Evolutionary conservation across 2,888 invertebrate species (phyloP), one percentile per base, ranked within the genome.

Genomic region (Xanthia icteritia): DNA sequence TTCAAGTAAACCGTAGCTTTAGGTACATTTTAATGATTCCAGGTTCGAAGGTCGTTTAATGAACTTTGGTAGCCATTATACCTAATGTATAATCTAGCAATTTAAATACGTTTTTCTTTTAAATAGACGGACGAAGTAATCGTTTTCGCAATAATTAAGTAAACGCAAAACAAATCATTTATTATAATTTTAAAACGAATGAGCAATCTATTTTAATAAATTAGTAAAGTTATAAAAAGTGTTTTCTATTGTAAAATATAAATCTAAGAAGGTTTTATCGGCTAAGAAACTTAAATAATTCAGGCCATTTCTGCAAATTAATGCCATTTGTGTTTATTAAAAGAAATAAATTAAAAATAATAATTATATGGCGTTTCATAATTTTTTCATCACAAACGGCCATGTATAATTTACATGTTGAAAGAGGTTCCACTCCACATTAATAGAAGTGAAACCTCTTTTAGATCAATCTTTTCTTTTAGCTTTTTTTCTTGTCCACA

Each of bases 311-410:
- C n/a, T 27, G 15, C 27, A 54, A 23, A 27, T 13, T 0, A 54
- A 61, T n/a, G 45, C 20, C 36, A n/a, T 56, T 56, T 48, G 31
- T 15, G 11, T 45, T 5, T 1, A 6, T 11, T 3, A 56, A 63
- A 79, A 45, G 1, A 63, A 72, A 73, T n/a, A 31, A 73, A 58
- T 72, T 11, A 48, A 71, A 63, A 64, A 79, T n/a, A 45, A 70
- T 36, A 20, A 54, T 5, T 15, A 15, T 54, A 39, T 64, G 48
- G 56, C 20, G 31, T 80, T 39, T 11, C 0, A 31, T 20, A 15
- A 17, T 42, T 39, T 61, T 78, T 56, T 48, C 27, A 20, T 0
- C 15, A n/a, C 1, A 45, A 61, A 23, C 36, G 27, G 48, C 48
- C 39, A 3, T 17, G 1, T 31, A 54, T 45, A 51, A 51, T 51